Base-by-base conservation (phyloP, 2,888 invertebrate species). In the Gisinianus flammeolus region DNA sequence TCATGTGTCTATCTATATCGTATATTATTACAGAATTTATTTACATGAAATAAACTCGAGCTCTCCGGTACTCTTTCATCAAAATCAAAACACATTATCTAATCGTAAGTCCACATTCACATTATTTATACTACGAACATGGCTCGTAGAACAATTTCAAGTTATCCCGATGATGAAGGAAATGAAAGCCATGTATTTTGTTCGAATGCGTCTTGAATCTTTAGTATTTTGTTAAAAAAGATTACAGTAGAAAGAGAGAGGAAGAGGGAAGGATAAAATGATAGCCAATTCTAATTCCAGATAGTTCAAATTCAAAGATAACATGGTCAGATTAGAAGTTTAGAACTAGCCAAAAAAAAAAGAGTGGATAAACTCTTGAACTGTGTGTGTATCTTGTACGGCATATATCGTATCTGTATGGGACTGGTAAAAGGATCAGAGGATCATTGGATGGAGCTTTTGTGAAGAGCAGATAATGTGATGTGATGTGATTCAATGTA, bases 401-500 rank as follows among this genome's bases (percentile, higher is more conserved):
- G 44, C 2, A 12, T 6, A 44, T 6, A 8, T 35, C 6, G 12
- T 8, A 12, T 44, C 19, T 44, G 44, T 16, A 44, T 1, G 44
- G 19, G 12, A 44, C 44, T 19, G 44, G 12, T 44, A 58, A 58
- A 58, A n/a, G 62, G 62, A 26, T 28, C 24, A 62, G 44, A 62
- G 28, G 26, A 62, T 22, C 62, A 44, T 44, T 44, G 62, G 62
- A 62, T 62, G 62, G 26, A 54, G 54, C 16, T 8, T 62, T 1
- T 35, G 68, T 33, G 44, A 68, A 68, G 68, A 28, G 44, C 22
- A 24, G 73, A 73, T 73, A 73, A 72, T 72, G 28, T 62, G 62
- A 72, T n/a, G n/a, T n/a, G n/a, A n/a, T 71, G 71, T 71, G 71
- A 71, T 54, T 71, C 71, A 54, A 56, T 62, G 58, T 33, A 58